Percentiles rank a stretch among this genome's conserved stretches.
Conservation (phyloP, 2,888 invertebrate species). For the Ditula angustiorana region DNA sequence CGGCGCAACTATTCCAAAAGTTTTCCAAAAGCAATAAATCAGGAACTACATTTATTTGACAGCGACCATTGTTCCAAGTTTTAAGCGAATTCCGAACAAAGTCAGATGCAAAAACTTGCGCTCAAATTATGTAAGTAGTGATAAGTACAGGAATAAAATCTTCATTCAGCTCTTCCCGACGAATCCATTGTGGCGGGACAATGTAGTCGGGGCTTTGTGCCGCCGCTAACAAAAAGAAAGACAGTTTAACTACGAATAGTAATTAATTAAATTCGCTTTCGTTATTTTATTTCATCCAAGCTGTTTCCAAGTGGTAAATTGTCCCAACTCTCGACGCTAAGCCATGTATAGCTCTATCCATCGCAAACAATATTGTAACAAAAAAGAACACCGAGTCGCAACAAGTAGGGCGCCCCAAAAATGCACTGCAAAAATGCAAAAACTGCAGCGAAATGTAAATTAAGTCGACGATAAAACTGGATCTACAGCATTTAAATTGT, state of each 20-base stretch:
- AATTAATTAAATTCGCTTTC: conserved; percentile 29
- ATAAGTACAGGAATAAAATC: conserved; percentile 39
- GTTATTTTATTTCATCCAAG: conserved; percentile 15
- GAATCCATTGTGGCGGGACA: conserved; percentile 37
- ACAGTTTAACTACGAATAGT: conserved; percentile 33
- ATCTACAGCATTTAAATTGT: conserved; percentile 38
- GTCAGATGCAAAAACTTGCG: conserved; percentile 36
- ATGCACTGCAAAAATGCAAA: conserved; percentile 25
- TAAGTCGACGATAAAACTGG: conserved; percentile 39
- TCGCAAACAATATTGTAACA: conserved; percentile 3
- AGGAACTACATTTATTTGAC: conserved; percentile 31
- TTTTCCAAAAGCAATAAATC: conserved; percentile 13
- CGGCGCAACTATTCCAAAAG: not conserved
- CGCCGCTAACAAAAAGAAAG: conserved; percentile 27
- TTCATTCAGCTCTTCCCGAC: conserved; percentile 31
- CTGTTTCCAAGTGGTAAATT: conserved; percentile 6
- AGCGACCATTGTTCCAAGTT: conserved; percentile 29
- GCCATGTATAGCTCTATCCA: conserved; percentile 14
- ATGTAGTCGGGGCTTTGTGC: conserved; percentile 28
- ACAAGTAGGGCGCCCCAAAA: conserved; percentile 28
- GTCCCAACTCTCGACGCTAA: conserved; percentile 1
- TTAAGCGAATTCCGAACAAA: conserved; percentile 27
- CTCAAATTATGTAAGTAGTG: conserved; percentile 39
- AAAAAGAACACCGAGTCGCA: conserved; percentile 17
- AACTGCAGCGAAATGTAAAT: conserved; percentile 38